phyloP scores from a whole-genome alignment of 2,113 vertebrate species.

The Penelope pileata region DNA sequence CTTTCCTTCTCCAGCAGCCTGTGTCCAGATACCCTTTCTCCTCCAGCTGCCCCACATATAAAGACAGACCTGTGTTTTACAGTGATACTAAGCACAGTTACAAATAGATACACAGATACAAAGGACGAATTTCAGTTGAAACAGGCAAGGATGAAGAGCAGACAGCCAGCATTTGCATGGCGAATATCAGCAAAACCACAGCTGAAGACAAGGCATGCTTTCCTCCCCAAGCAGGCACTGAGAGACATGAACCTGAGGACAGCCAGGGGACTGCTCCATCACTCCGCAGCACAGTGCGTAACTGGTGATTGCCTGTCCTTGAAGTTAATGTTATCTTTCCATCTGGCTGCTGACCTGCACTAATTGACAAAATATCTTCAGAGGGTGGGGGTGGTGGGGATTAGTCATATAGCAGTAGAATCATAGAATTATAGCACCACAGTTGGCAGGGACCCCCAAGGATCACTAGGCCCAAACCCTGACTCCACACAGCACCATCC shows the following conservation, averaged over 20 bases:
- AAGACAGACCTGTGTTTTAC: too few relatives aligned
- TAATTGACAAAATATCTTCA: not conserved
- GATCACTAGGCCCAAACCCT: too few relatives aligned
- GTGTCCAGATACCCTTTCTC: not conserved
- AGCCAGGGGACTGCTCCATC: not conserved
- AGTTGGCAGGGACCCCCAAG: too few relatives aligned
- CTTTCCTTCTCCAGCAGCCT: not conserved
- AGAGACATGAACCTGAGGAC: not conserved
- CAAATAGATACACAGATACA: too few relatives aligned
- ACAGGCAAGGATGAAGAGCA: too few relatives aligned
- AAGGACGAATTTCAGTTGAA: too few relatives aligned
- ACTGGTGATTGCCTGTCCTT: too few relatives aligned
- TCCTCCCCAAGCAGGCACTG: not conserved
- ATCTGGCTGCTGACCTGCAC: not conserved
- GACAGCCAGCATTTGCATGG: not conserved
- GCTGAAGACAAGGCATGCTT: not conserved
- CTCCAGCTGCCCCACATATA: too few relatives aligned
- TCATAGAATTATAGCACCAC: too few relatives aligned
- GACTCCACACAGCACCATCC: too few relatives aligned
- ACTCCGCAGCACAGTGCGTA: not conserved
- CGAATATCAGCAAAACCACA: not conserved
- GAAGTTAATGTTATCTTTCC: rapidly evolving
- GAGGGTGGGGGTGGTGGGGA: not conserved
- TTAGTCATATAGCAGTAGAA: rapidly evolving
- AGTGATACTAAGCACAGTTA: too few relatives aligned